A percentile compares a stretch with the other conserved stretches of the same genome.
Conservation (phyloP, 2,113 vertebrate species). For the Neofelis nebulosa region DNA sequence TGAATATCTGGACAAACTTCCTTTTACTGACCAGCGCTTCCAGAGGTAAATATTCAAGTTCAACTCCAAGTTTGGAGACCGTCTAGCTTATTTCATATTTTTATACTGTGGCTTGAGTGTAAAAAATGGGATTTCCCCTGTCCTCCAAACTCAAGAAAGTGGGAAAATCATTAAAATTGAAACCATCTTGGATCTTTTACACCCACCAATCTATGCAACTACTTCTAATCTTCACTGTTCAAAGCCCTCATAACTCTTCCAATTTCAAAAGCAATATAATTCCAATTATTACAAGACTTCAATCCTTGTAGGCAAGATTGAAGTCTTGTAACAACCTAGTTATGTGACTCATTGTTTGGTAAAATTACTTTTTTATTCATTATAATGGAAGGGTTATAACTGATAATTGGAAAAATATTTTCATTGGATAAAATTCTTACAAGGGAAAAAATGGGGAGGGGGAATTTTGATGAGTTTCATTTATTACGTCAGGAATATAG, state of each 20-base stretch:
- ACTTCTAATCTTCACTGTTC: not conserved
- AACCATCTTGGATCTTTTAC: not conserved
- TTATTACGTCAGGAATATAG: not conserved
- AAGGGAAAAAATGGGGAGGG: not conserved
- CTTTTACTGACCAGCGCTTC: not conserved
- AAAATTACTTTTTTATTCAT: not conserved
- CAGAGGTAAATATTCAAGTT: not conserved
- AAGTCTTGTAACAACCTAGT: not conserved
- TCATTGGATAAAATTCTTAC: not conserved
- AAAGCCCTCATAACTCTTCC: not conserved
- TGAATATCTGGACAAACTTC: not conserved
- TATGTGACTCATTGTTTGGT: not conserved
- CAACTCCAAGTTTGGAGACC: not conserved
- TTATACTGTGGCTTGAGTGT: not conserved
- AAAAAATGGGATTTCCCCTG: not conserved
- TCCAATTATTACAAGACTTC: not conserved
- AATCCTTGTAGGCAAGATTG: not conserved
- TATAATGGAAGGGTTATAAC: not conserved
- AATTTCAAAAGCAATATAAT: not conserved
- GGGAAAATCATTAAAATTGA: not conserved
- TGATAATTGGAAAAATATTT: not conserved
- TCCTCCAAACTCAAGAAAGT: not conserved
- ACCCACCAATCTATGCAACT: not conserved
- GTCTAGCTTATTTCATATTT: not conserved
- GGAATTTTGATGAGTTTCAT: not conserved